Evolutionary conservation across 2,113 vertebrate species (phyloP), one percentile per base, ranked within the genome.

Genomic region (Sciurus niger): DNA sequence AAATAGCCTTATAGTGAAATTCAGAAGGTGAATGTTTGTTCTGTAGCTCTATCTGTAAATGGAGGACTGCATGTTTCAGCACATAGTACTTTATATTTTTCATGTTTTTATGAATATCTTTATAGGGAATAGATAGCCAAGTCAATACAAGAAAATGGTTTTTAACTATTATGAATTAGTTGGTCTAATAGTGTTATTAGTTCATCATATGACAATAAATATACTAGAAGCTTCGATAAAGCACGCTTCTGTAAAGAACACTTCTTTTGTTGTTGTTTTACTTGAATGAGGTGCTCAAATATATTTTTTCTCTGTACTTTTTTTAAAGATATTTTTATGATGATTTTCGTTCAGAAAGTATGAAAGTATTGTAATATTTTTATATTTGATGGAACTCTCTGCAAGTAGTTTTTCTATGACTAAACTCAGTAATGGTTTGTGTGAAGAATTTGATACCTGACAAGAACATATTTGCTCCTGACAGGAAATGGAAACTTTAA

Each of bases 401-500:
- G 1, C 13, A 77, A 55, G 67, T 30, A 40, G 25, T 30, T 93
- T 95, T 89, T 74, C 48, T 12, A 22, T 84, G 70, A 80, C 4
- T 32, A 25, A 68, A 78, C 16, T 78, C 28, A 85, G 4, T 32
- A 90, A 9, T 83, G 82, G 48, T 51, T 84, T 90, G 34, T 73
- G 13, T 77, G 77, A 53, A 43, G 24, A 84, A 68, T 84, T 48
- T 84, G 88, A 87, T 40, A 77, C 65, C 53, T 92, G 70, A 63
- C 65, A 74, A 78, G 88, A 89, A 60, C 17, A 28, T 92, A 43
- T 84, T 83, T 67, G 10, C 58, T 86, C n/a, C 4, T 90, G 77
- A 67, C 11, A 55, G 76, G 40, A 93, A 74, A 84, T 60, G 74
- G n/a, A 90, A 95, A 92, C 76, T 17, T n/a, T 17, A 80, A 60